These are phyloP conservation scores for Alethe castanea DNA, from an alignment of 2,113 vertebrate genomes.

Conservation along the genomic window DNA sequence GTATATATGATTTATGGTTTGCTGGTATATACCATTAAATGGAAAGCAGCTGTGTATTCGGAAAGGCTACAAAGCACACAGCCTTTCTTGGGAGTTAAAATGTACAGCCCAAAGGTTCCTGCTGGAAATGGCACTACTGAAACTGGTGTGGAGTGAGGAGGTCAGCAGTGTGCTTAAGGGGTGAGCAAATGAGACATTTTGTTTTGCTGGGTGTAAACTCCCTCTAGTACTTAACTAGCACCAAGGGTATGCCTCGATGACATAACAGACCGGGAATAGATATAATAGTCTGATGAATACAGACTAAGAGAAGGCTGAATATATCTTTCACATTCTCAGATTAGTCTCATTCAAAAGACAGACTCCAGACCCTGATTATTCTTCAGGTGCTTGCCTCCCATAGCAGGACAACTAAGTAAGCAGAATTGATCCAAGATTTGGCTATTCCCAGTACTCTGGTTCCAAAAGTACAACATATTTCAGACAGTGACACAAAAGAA, in stretches of 20 bases:
- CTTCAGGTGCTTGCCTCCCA: neutral
- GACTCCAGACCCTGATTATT: neutral
- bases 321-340: neutral
- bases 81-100: neutral
- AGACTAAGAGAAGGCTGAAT: neutral
- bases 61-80: neutral
- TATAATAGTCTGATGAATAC: neutral
- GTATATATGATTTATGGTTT: neutral
- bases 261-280: neutral
- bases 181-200: neutral
- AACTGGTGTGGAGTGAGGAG: neutral
- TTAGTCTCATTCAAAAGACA: neutral
- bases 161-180: neutral
- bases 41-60: neutral
- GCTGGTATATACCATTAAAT: neutral
- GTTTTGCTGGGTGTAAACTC: neutral
- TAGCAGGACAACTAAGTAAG: neutral
- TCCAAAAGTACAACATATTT: neutral
- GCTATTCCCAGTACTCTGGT: neutral
- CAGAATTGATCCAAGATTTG: neutral
- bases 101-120: neutral
- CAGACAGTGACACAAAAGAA: neutral
- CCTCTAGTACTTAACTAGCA: neutral
- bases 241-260: neutral
- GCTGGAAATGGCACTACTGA: neutral